These are phyloP conservation scores for Eulemur rubriventer DNA, from an alignment of 2,797 vertebrate species.

Conservation along the genomic window DNA sequence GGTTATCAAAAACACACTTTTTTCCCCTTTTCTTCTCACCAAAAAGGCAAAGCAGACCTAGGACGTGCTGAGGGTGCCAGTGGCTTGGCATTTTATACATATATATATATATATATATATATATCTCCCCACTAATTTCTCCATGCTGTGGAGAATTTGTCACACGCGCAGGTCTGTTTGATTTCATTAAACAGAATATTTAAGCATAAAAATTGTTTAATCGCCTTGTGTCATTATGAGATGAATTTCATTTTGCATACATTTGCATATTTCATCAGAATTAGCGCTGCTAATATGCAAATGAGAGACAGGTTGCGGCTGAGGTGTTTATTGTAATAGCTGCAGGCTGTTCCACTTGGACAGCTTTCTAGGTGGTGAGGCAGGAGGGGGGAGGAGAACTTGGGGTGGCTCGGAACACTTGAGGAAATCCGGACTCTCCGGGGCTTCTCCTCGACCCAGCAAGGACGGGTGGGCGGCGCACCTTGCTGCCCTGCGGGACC, in stretches of 20 bases:
- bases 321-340: conserved; percentile 98
- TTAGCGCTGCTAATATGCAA: conserved; percentile 95
- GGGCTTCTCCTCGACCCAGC: neutral
- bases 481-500: neutral
- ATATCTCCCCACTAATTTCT: conserved; percentile 91
- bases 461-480: neutral
- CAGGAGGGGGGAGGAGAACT: conserved; percentile 61
- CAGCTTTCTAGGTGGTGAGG: conserved; percentile 87
- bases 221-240: conserved; percentile 99
- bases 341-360: conserved; percentile 93
- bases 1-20: conserved; percentile 77
- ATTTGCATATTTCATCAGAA: conserved; percentile 97
- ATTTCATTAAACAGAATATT: conserved; percentile 99
- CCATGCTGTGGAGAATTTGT: conserved; percentile 94
- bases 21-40: neutral
- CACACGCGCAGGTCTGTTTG: conserved; percentile 94
- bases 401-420: conserved; percentile 41
- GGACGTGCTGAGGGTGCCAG: conserved; percentile 49
- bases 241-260: conserved; percentile 99
- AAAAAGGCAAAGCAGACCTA: conserved; percentile 72
- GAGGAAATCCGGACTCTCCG: conserved; percentile 16
- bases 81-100: conserved; percentile 44
- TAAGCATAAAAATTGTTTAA: conserved; percentile 99
- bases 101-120: neutral
- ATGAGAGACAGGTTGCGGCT: conserved; percentile 93